These are phyloP conservation scores for Eudasyphora cyanicolor DNA, from an alignment of 2,888 invertebrate genomes.

Conservation along the genomic window DNA sequence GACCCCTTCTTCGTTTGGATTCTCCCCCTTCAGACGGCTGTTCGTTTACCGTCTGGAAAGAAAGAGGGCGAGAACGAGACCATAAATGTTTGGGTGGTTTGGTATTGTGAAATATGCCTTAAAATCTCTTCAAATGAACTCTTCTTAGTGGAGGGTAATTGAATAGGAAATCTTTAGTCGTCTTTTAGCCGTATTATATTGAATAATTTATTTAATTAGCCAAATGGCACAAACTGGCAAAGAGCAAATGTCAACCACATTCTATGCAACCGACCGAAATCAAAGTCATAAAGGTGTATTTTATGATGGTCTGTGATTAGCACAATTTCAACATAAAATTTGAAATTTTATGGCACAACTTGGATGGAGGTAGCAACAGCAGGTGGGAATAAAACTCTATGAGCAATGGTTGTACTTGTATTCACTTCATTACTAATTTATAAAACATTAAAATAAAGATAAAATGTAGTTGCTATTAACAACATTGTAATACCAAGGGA, in stretches of 20 bases:
- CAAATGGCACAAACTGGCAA: no score
- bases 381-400: not conserved
- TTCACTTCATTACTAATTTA: no score
- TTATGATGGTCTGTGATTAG: slow-evolving; percentile 39
- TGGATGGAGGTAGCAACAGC: not conserved
- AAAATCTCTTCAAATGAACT: slow-evolving; percentile 52
- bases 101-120: slow-evolving; percentile 5
- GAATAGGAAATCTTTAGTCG: slow-evolving; percentile 36
- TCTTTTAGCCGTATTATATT: slow-evolving; percentile 16
- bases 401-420: not conserved
- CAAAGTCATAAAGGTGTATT: slow-evolving; percentile 33
- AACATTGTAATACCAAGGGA: no score
- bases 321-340: slow-evolving; percentile 36
- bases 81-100: not conserved
- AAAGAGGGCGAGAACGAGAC: not conserved
- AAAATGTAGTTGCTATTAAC: no score
- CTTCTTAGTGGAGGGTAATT: slow-evolving; percentile 44
- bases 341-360: slow-evolving; percentile 37
- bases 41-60: not conserved
- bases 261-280: slow-evolving; percentile 10
- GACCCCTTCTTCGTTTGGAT: not conserved
- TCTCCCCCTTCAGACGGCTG: not conserved
- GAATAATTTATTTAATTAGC: slow-evolving; percentile 66
- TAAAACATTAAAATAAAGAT: no score
- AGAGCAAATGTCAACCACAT: not conserved